Percentiles rank a stretch among this genome's conserved stretches.
phyloP scores from a whole-genome alignment of 2,888 invertebrate species.

The Chromoteleia sp. region DNA sequence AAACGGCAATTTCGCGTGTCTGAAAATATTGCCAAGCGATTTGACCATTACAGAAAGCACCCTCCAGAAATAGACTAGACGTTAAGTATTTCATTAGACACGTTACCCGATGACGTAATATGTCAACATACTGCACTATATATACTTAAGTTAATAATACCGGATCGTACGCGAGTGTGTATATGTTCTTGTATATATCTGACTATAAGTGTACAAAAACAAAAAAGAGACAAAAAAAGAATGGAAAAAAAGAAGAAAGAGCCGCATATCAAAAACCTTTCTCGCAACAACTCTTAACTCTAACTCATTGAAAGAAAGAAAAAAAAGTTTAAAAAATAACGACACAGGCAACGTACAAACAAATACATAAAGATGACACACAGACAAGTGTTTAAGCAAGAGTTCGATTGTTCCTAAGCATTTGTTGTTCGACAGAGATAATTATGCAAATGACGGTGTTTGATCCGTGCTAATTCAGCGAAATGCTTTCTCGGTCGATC shows the following conservation, averaged over 20 bases:
- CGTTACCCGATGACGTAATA: constrained; percentile 60
- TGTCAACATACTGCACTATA: constrained; percentile 64
- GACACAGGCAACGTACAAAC: constrained; percentile 27
- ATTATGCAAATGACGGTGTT: constrained; percentile 36
- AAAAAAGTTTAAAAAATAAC: constrained; percentile 2
- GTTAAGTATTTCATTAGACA: constrained; percentile 61
- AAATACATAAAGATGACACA: constrained; percentile 27
- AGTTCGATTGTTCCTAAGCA: constrained; percentile 18
- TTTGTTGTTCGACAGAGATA: constrained; percentile 29
- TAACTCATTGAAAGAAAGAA: background rate
- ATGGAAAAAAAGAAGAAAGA: background rate
- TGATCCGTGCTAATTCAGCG: constrained; percentile 20
- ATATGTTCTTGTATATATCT: constrained; percentile 1
- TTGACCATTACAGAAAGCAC: constrained; percentile 49
- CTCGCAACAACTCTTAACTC: background rate
- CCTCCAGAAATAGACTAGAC: constrained; percentile 63
- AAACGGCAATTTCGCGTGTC: constrained; percentile 29
- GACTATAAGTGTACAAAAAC: background rate
- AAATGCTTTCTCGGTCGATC: constrained; percentile 29
- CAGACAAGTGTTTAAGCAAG: constrained; percentile 32
- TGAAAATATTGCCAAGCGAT: constrained; percentile 44
- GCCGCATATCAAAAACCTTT: background rate
- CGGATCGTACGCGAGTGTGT: constrained; percentile 36
- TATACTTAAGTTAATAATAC: constrained; percentile 65
- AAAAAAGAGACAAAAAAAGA: background rate